Percentiles rank a stretch among this genome's conserved stretches.
These are phyloP conservation scores for Sebastes oblongus DNA, from an alignment of 2,797 vertebrate genomes.

Conservation along the genomic window DNA sequence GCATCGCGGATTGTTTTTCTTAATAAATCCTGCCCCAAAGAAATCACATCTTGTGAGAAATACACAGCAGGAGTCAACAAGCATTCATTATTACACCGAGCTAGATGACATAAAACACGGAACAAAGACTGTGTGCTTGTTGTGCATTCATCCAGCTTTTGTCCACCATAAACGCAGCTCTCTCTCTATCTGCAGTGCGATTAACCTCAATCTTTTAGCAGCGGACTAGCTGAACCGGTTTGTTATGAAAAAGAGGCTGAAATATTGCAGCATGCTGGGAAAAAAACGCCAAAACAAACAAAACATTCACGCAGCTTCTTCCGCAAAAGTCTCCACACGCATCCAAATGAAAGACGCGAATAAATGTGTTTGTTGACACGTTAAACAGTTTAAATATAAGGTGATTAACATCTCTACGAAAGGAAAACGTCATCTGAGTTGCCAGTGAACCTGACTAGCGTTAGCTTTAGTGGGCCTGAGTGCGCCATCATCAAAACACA, in stretches of 20 bases:
- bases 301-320: background rate
- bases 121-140: background rate
- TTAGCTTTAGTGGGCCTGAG: constrained; percentile 72
- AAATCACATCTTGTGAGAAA: background rate
- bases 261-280: background rate
- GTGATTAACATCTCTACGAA: fast-evolving
- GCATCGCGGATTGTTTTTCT: background rate
- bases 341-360: background rate
- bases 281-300: background rate
- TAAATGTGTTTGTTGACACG: background rate
- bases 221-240: constrained; percentile 21
- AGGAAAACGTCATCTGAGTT: background rate
- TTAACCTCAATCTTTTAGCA: constrained; percentile 61
- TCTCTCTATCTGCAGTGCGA: constrained; percentile 63
- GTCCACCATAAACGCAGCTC: constrained; percentile 55
- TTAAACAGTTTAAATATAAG: background rate
- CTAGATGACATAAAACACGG: background rate
- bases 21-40: background rate
- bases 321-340: constrained; percentile 7
- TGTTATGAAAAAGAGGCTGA: background rate
- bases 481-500: constrained; percentile 77
- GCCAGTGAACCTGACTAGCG: constrained; percentile 43
- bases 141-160: constrained; percentile 40
- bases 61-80: background rate
- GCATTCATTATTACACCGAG: background rate